These are phyloP conservation scores for Hormaphis cornu DNA, from an alignment of 1,140 invertebrate species.

Conservation along the genomic window DNA sequence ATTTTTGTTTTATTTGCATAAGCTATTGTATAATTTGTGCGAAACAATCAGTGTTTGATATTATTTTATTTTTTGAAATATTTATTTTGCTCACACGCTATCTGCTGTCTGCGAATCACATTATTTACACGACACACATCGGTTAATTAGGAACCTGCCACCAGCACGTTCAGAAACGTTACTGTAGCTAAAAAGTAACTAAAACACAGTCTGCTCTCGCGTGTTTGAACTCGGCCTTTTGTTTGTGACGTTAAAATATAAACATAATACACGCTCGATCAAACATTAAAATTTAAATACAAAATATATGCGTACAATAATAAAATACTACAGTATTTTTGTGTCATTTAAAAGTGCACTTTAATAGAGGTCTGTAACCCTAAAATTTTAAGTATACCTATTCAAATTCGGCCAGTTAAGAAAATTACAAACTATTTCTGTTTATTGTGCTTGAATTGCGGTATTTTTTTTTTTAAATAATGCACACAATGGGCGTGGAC, in stretches of 20 bases:
- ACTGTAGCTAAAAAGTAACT: too few relatives aligned
- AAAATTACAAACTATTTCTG: background rate
- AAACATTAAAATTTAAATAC: background rate
- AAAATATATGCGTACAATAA: background rate
- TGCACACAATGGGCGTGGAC: background rate
- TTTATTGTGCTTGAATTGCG: background rate
- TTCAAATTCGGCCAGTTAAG: background rate
- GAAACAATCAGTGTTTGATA: too few relatives aligned
- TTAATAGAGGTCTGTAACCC: background rate
- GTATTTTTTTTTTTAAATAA: background rate
- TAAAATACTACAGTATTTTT: background rate
- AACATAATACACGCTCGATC: background rate
- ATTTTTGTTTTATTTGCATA: too few relatives aligned
- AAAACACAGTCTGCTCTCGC: background rate
- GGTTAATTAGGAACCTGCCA: too few relatives aligned
- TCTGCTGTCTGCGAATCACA: too few relatives aligned
- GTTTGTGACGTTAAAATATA: too few relatives aligned
- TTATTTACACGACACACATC: too few relatives aligned
- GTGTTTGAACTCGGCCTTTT: background rate
- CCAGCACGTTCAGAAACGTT: too few relatives aligned
- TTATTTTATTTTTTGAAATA: too few relatives aligned
- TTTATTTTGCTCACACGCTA: too few relatives aligned
- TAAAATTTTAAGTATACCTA: background rate
- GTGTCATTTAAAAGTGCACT: background rate
- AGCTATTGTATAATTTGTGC: too few relatives aligned